Percentiles rank a stretch among this genome's conserved stretches.
Conservation (phyloP, 2,888 invertebrate species). For the Lasius platythorax region DNA sequence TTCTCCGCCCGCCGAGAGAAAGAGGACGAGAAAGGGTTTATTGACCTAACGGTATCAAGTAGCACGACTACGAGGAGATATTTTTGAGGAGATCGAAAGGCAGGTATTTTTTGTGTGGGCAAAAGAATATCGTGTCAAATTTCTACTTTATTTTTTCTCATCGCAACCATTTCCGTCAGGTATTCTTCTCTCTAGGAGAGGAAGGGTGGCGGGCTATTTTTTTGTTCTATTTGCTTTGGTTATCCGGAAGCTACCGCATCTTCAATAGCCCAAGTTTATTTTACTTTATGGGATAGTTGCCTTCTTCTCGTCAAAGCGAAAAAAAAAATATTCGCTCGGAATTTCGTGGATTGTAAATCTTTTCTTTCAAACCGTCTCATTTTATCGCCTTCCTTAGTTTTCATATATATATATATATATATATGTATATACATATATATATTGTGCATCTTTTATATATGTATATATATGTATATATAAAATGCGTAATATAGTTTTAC, state of each 20-base stretch:
- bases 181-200: constrained; percentile 41
- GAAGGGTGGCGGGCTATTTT: constrained; percentile 72
- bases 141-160: constrained; percentile 50
- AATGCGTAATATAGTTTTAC: background rate
- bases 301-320: constrained; percentile 55
- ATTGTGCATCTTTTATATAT: background rate
- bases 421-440: background rate
- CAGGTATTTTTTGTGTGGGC: constrained; percentile 56
- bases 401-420: background rate
- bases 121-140: constrained; percentile 51
- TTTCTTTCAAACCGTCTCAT: constrained; percentile 28
- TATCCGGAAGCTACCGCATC: constrained; percentile 76
- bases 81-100: constrained; percentile 52
- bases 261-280: constrained; percentile 73
- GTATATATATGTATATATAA: too few species aligned
- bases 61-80: constrained; percentile 48
- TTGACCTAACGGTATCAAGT: constrained; percentile 78
- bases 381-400: background rate
- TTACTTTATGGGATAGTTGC: constrained; percentile 65
- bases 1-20: background rate
- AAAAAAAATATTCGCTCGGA: constrained; percentile 41
- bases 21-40: constrained; percentile 52
- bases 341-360: constrained; percentile 62
- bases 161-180: constrained; percentile 53
- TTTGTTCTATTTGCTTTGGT: constrained; percentile 79